A percentile compares a stretch with the other conserved stretches of the same genome.
Conservation (phyloP, 2,888 invertebrate genomes). For the Harpagoxenus sublaevis region DNA sequence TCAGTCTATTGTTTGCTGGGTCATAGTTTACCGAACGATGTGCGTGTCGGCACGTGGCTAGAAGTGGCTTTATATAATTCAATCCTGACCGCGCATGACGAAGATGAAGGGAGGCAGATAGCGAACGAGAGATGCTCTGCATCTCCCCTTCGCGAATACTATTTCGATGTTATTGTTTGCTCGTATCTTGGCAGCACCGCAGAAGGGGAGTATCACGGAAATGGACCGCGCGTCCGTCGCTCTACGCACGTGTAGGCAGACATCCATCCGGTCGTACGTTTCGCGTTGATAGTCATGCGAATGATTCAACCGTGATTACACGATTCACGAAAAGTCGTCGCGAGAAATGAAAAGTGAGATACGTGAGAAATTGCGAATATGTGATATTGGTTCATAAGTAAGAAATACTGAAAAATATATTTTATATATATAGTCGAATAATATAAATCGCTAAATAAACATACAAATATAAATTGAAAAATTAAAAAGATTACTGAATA, state of each 20-base stretch:
- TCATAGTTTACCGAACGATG: constrained; percentile 68
- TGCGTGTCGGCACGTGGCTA: constrained; percentile 77
- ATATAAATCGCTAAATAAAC: not conserved
- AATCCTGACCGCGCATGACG: constrained; percentile 67
- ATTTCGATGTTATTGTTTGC: constrained; percentile 70
- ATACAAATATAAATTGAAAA: not conserved
- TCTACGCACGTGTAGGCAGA: constrained; percentile 62
- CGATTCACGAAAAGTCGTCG: constrained; percentile 48
- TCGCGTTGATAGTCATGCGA: constrained; percentile 36
- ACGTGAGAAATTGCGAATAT: constrained; percentile 21
- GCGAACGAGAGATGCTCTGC: constrained; percentile 43
- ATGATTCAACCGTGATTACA: constrained; percentile 29
- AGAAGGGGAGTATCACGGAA: constrained; percentile 63
- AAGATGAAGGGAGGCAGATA: constrained; percentile 36
- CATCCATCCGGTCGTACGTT: constrained; percentile 66
- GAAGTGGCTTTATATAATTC: constrained; percentile 76
- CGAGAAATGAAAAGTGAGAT: not conserved
- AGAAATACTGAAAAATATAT: not conserved
- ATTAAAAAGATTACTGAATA: not conserved
- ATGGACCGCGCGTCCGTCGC: constrained; percentile 65
- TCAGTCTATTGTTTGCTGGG: constrained; percentile 73
- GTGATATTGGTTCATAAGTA: not conserved
- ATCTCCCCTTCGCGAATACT: constrained; percentile 63
- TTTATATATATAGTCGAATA: not conserved
- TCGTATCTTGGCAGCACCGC: constrained; percentile 64